Percentiles rank a stretch among this genome's conserved stretches.
phyloP scores from a whole-genome alignment of 2,113 vertebrate species.

The Bubalus kerabau region DNA sequence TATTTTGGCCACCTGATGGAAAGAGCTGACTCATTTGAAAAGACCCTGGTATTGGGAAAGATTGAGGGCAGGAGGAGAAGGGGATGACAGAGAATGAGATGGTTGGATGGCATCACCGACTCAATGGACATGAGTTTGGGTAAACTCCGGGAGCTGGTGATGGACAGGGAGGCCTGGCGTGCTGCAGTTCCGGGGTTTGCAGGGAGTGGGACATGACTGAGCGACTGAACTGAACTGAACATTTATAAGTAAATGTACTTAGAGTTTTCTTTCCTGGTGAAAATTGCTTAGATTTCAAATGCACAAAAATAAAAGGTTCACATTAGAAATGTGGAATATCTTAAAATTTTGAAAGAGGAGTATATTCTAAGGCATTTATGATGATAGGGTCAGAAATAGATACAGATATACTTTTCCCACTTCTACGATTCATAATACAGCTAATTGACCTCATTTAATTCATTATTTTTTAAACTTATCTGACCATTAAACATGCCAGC shows the following conservation, averaged over 20 bases:
- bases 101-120: too few species aligned
- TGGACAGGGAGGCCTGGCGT: too few species aligned
- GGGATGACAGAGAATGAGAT: too few species aligned
- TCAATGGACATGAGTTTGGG: too few species aligned
- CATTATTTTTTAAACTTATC: not conserved
- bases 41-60: too few species aligned
- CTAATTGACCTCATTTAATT: not conserved
- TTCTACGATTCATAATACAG: not conserved
- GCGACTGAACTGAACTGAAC: too few species aligned
- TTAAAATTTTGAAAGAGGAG: not conserved
- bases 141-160: too few species aligned
- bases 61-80: too few species aligned
- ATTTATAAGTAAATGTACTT: not conserved
- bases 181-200: fast-evolving
- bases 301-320: not conserved
- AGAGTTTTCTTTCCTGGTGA: not conserved
- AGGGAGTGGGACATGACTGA: fast-evolving
- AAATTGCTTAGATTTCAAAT: not conserved
- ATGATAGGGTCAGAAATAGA: not conserved
- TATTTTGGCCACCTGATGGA: too few species aligned
- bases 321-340: not conserved
- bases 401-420: not conserved
- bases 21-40: too few species aligned
- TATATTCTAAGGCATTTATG: not conserved
- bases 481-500: not conserved